Evolutionary conservation across 2,113 vertebrate genomes (phyloP).

Genomic region (Prinia subflava): DNA sequence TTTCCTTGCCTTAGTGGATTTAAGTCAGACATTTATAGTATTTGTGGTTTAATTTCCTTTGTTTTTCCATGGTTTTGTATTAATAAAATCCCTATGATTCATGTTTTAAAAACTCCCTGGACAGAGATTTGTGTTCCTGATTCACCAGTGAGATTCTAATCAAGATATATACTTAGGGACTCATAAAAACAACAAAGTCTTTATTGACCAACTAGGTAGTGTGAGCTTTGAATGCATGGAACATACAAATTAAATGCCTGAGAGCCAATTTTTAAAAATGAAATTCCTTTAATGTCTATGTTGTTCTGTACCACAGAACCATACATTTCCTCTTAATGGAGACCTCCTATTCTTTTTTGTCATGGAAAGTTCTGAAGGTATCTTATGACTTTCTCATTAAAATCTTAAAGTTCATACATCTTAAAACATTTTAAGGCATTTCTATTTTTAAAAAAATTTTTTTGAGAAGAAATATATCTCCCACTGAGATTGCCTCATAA

Average conservation of each 20-base stretch:
- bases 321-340: background rate
- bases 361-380: background rate
- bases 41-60: slow-evolving; percentile 59
- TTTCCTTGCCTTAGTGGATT: slow-evolving; percentile 31
- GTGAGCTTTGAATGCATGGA: background rate
- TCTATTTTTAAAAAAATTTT: background rate
- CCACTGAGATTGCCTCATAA: background rate
- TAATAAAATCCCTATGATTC: slow-evolving; percentile 54
- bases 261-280: background rate
- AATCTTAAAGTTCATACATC: background rate
- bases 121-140: background rate
- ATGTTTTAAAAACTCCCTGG: slow-evolving; percentile 31
- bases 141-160: slow-evolving; percentile 24
- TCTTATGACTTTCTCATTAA: background rate
- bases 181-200: background rate
- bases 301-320: background rate
- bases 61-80: slow-evolving; percentile 47
- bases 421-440: background rate
- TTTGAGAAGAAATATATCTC: background rate
- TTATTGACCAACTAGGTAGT: background rate
- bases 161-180: slow-evolving; percentile 32
- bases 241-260: background rate
- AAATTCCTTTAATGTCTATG: background rate
- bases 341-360: background rate
- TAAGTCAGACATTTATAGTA: slow-evolving; percentile 42